Percentiles rank a stretch among this genome's conserved stretches.
These are phyloP conservation scores for Trachymyrmex septentrionalis DNA, from an alignment of 1,140 invertebrate genomes.

Conservation along the genomic window DNA sequence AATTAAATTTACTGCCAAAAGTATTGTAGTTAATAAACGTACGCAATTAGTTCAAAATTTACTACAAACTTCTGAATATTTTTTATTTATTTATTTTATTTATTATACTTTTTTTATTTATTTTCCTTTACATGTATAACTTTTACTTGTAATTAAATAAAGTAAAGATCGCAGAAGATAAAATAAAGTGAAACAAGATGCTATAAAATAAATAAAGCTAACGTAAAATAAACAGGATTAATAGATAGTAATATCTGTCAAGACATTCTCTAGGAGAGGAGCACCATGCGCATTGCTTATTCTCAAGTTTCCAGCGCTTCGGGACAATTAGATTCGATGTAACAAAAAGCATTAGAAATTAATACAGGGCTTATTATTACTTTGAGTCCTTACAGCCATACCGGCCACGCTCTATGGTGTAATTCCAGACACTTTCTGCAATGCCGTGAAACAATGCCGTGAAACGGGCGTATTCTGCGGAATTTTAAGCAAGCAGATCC, in stretches of 20 bases:
- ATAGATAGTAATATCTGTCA: background rate
- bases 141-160: background rate
- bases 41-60: conserved; percentile 4
- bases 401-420: background rate
- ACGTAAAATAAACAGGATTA: background rate
- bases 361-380: conserved; percentile 67
- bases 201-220: background rate
- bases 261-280: background rate
- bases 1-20: background rate
- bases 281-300: background rate
- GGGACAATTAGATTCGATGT: conserved; percentile 41
- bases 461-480: conserved; percentile 50
- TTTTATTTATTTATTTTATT: too few species aligned
- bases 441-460: conserved; percentile 59
- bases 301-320: conserved; percentile 5
- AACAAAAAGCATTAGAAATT: conserved; percentile 71
- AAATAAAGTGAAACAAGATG: background rate
- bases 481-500: conserved; percentile 77
- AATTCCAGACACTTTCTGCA: conserved; percentile 65
- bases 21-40: background rate
- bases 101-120: too few species aligned
- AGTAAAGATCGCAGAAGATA: background rate
- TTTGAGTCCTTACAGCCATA: conserved; percentile 47
- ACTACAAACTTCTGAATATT: background rate
- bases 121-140: background rate